Percentiles rank a stretch among this genome's conserved stretches.
Evolutionary conservation across 1,140 invertebrate genomes (phyloP).

Genomic region (Caenorhabditis inopinata): DNA sequence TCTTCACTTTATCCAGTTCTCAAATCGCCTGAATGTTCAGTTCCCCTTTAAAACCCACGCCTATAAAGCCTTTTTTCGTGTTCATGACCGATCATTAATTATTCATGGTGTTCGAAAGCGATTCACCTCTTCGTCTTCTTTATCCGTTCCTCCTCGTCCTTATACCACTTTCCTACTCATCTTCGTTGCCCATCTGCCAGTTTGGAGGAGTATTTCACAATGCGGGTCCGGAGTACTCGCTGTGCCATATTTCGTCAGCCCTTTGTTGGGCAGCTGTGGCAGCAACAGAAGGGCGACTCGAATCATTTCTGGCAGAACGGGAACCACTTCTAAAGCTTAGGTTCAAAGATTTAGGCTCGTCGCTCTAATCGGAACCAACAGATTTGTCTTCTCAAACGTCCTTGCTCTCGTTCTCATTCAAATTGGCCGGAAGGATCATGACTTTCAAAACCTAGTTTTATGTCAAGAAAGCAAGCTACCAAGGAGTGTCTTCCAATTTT

Average conservation of each 20-base stretch:
- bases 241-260: constrained; percentile 23
- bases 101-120: constrained; percentile 27
- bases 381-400: background rate
- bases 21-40: background rate
- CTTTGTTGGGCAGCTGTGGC: constrained; percentile 7
- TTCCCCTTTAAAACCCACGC: background rate
- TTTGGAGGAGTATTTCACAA: constrained; percentile 25
- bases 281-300: background rate
- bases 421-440: background rate
- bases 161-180: constrained; percentile 14
- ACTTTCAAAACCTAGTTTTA: no score
- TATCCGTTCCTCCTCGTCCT: background rate
- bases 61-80: background rate
- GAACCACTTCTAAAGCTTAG: background rate
- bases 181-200: background rate
- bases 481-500: no score
- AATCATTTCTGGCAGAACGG: background rate
- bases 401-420: background rate
- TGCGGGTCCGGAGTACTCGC: background rate
- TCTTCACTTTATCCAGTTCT: background rate
- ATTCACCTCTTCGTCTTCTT: constrained; percentile 4
- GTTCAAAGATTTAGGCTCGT: background rate
- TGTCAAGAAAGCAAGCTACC: no score
- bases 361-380: background rate
- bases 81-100: constrained; percentile 30